A percentile compares a stretch with the other conserved stretches of the same genome.
Conservation (phyloP, 1,140 invertebrate species). For the Apis laboriosa region DNA sequence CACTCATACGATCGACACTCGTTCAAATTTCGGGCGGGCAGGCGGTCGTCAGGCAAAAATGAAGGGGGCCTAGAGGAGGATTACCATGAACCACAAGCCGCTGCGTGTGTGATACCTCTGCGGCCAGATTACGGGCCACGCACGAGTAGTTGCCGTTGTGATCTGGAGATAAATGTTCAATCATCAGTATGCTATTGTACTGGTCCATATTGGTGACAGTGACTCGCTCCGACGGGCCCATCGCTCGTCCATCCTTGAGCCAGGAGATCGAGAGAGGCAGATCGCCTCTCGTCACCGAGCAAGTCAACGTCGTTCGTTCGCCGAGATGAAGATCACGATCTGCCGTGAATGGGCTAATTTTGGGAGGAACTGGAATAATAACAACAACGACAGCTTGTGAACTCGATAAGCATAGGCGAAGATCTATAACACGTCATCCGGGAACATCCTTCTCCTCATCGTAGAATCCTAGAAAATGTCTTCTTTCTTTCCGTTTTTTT, state of each 20-base stretch:
- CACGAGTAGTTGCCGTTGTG: slow-evolving; percentile 91
- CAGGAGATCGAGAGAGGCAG: slow-evolving; percentile 88
- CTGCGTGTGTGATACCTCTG: slow-evolving; percentile 87
- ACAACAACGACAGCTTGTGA: slow-evolving; percentile 63
- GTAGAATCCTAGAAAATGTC: slow-evolving; percentile 18
- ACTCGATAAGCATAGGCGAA: slow-evolving; percentile 43
- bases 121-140: slow-evolving; percentile 87
- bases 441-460: background rate
- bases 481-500: background rate
- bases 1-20: slow-evolving; percentile 62
- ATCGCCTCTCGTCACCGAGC: slow-evolving; percentile 90
- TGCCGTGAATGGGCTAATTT: slow-evolving; percentile 89
- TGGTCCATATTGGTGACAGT: slow-evolving; percentile 88
- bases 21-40: slow-evolving; percentile 72
- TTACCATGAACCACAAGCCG: slow-evolving; percentile 91
- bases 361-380: slow-evolving; percentile 88
- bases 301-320: slow-evolving; percentile 88
- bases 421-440: slow-evolving; percentile 34
- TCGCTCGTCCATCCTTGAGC: slow-evolving; percentile 87
- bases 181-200: slow-evolving; percentile 89
- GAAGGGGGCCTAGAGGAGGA: slow-evolving; percentile 77
- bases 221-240: slow-evolving; percentile 84
- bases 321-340: slow-evolving; percentile 88
- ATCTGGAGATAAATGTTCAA: slow-evolving; percentile 88
- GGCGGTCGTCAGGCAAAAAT: slow-evolving; percentile 73